Conservation (phyloP, 2,797 vertebrate species). For the Agapornis canus region DNA sequence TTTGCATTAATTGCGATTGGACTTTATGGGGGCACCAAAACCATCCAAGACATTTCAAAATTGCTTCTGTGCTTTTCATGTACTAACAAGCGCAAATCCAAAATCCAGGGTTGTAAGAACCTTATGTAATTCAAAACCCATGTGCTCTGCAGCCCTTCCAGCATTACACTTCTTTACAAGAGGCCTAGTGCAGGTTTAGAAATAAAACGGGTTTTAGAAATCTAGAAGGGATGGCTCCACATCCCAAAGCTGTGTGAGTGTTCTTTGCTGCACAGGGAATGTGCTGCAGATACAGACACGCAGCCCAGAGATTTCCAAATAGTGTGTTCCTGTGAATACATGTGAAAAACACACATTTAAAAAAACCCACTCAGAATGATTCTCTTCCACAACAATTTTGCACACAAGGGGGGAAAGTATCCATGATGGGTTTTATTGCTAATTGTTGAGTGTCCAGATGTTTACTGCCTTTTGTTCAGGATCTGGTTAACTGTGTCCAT, state of each 20-base stretch:
- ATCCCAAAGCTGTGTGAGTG: background rate
- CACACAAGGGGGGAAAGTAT: background rate
- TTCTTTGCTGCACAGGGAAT: background rate
- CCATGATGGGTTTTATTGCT: background rate
- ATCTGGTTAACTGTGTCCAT: background rate
- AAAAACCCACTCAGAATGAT: background rate
- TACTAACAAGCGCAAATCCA: background rate
- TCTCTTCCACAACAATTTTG: background rate
- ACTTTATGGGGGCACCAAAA: background rate
- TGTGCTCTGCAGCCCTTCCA: background rate
- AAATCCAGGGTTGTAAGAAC: background rate
- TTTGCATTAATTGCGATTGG: background rate
- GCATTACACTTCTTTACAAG: background rate
- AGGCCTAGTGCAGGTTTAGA: background rate
- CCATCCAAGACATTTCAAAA: background rate
- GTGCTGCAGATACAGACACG: background rate
- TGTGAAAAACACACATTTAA: background rate
- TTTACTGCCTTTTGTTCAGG: slow-evolving; percentile 31
- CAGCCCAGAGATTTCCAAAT: background rate
- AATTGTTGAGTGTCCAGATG: slow-evolving; percentile 16
- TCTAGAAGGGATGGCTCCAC: background rate
- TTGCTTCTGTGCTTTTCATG: background rate
- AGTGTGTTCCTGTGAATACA: background rate
- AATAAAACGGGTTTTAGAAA: background rate
- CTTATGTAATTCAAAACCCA: background rate